These are phyloP conservation scores for Elephantulus edwardii DNA, from an alignment of 2,113 vertebrate species.

Conservation along the genomic window DNA sequence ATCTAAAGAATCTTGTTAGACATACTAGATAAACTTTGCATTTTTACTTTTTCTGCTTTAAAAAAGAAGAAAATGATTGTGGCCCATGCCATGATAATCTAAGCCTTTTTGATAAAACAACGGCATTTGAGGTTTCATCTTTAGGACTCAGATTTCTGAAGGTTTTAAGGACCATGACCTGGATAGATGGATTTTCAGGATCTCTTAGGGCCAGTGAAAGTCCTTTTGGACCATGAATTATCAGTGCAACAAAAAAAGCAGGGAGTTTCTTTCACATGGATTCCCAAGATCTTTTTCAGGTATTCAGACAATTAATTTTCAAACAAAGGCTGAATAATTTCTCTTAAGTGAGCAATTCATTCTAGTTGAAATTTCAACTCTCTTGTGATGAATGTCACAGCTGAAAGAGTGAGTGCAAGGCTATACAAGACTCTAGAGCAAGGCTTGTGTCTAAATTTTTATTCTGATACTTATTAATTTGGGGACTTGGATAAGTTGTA, in stretches of 20 bases:
- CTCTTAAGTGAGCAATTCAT: slow-evolving; percentile 32
- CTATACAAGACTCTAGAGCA: background rate
- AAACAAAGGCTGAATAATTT: background rate
- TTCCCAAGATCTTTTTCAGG: background rate
- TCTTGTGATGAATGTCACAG: slow-evolving; percentile 17
- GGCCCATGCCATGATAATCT: background rate
- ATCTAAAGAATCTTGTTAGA: slow-evolving; percentile 29
- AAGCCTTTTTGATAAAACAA: background rate
- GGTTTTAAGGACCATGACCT: background rate
- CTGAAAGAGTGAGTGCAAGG: background rate
- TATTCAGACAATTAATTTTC: slow-evolving; percentile 5
- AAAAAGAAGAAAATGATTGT: slow-evolving; percentile 14
- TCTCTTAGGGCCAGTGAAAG: background rate
- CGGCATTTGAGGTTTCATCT: background rate
- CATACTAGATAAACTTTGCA: background rate
- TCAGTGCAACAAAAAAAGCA: background rate
- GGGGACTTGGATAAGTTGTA: background rate
- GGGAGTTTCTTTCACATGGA: background rate
- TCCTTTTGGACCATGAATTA: background rate
- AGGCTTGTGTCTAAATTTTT: slow-evolving; percentile 13
- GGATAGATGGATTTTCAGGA: background rate
- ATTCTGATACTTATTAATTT: background rate
- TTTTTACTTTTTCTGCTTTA: slow-evolving; percentile 7
- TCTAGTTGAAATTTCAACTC: slow-evolving; percentile 16
- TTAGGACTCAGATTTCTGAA: background rate